A percentile compares a stretch with the other conserved stretches of the same genome.
phyloP scores from a whole-genome alignment of 2,113 vertebrate species.

The Salvelinus sp. region DNA sequence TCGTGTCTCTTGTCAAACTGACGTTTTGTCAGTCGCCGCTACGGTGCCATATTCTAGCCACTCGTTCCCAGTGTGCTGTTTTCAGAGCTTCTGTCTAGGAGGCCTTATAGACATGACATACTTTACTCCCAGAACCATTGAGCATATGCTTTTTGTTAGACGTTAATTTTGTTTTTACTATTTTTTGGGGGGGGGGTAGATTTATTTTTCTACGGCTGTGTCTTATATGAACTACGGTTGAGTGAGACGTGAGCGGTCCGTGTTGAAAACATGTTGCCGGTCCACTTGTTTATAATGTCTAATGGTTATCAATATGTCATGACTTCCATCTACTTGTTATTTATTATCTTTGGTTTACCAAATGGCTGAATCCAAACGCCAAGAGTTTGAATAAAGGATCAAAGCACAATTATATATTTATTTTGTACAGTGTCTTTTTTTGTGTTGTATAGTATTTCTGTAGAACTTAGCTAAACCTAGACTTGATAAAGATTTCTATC shows the following conservation, averaged over 20 bases:
- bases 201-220: constrained; percentile 61
- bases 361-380: constrained; percentile 51
- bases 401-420: constrained; percentile 54
- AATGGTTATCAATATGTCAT: constrained; percentile 33
- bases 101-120: constrained; percentile 56
- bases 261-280: constrained; percentile 37
- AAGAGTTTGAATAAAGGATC: constrained; percentile 51
- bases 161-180: constrained; percentile 26
- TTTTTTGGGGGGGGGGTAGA: constrained; percentile 26
- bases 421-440: background rate
- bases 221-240: background rate
- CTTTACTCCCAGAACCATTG: constrained; percentile 31
- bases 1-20: constrained; percentile 8
- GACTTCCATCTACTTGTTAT: constrained; percentile 54
- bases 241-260: constrained; percentile 12
- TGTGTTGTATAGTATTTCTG: background rate
- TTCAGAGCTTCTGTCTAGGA: constrained; percentile 38
- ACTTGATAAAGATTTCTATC: no score
- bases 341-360: constrained; percentile 67
- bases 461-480: background rate
- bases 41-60: constrained; percentile 44
- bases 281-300: constrained; percentile 41
- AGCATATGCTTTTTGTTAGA: constrained; percentile 36
- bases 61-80: no score
- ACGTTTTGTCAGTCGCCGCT: constrained; percentile 18